Evolutionary conservation across 64 coral and sea anemone species (phyloP), one percentile per base, ranked within the genome.

Genomic region (Platygyra sinensis): DNA sequence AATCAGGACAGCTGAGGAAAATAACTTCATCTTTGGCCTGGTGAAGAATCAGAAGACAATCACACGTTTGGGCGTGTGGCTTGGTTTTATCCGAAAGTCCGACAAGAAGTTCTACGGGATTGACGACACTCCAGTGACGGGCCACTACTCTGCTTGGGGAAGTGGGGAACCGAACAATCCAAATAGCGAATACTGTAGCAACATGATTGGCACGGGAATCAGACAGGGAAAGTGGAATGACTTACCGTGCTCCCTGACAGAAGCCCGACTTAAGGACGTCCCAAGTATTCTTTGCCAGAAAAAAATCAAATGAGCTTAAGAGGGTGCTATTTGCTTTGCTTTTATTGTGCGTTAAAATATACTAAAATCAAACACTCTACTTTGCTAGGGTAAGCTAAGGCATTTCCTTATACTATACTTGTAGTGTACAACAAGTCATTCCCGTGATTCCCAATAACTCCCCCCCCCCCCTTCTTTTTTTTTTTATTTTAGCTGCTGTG

Each of bases 81-180:
- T 83, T 65, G 80, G 80, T 24, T 39, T 83, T 38, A 12, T 46
- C 60, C 31, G 61, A 29, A 65, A 65, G 20, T 60, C 59, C 0
- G 80, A 83, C 80, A 67, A 83, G 3, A 83, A 83, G 61, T 83
- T 67, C 60, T 83, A 83, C 61, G 67, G 60, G 80, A 39, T 83
- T 38, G 80, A 83, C 30, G 80, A 38, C 11, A 67, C 59, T 42
- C 80, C 80, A 67, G 17, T 67, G 17, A 9, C 17, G 61, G 29
- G 29, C 0, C 20, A 69, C 5, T 83, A 83, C 17, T 24, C 59
- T 12, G 1, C 80, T 5, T 83, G 80, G 60, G 80, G 0, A 36
- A 20, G 28, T 22, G 60, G 17, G 4, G 33, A 83, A 46, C 60
- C 80, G 18, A 42, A 46, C 31, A 12, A n/a, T 17, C 12, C 0